phyloP scores from a whole-genome alignment of 2,888 invertebrate species.

The Aporophyla lueneburgensis region DNA sequence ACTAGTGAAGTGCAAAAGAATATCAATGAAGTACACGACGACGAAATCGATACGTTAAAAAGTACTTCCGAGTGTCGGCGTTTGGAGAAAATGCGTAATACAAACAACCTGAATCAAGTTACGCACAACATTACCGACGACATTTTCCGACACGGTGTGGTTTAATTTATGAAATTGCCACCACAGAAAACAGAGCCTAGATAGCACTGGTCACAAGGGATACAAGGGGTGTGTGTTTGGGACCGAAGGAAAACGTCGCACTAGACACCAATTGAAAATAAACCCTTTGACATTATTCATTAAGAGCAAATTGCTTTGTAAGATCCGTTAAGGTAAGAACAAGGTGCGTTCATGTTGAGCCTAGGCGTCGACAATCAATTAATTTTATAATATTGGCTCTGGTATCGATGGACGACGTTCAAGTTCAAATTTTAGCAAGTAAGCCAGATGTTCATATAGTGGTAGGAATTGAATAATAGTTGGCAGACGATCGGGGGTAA shows the following conservation, averaged over 20 bases:
- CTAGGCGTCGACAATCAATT: slow-evolving; percentile 49
- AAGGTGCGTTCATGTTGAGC: slow-evolving; percentile 39
- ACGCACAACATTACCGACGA: slow-evolving; percentile 64
- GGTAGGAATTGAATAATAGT: slow-evolving; percentile 33
- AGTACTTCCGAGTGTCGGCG: slow-evolving; percentile 11
- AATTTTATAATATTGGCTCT: slow-evolving; percentile 46
- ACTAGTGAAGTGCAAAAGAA: slow-evolving; percentile 48
- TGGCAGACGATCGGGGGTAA: slow-evolving; percentile 40
- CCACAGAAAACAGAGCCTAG: slow-evolving; percentile 72
- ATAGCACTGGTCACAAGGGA: slow-evolving; percentile 72
- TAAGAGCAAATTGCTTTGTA: slow-evolving; percentile 73
- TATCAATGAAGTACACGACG: slow-evolving; percentile 44
- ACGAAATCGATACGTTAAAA: slow-evolving; percentile 39
- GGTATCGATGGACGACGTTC: slow-evolving; percentile 1
- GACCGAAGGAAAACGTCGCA: slow-evolving; percentile 57
- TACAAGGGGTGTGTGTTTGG: slow-evolving; percentile 68
- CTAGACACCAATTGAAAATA: slow-evolving; percentile 72
- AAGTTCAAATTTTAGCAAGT: slow-evolving; percentile 22
- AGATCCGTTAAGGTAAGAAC: slow-evolving; percentile 51
- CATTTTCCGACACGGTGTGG: slow-evolving; percentile 67
- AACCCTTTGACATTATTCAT: slow-evolving; percentile 75
- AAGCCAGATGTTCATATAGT: slow-evolving; percentile 15
- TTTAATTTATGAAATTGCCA: slow-evolving; percentile 83
- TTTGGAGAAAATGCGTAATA: slow-evolving; percentile 22
- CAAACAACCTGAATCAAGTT: slow-evolving; percentile 63